Conservation (phyloP, 2,888 invertebrate species). For the Luffia ferchaultella region DNA sequence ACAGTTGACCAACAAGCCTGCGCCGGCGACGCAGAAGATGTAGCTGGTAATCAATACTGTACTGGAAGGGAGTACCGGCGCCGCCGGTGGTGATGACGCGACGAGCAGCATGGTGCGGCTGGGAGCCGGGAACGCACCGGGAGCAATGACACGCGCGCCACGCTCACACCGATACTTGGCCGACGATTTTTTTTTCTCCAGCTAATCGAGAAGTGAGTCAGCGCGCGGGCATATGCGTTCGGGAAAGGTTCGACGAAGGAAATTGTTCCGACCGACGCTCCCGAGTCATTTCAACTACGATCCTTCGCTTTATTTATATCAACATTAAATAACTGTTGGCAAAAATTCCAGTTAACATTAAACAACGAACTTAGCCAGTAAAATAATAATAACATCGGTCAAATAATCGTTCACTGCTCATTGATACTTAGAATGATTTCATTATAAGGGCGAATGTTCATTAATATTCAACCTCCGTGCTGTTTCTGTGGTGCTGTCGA, state of each 20-base stretch:
- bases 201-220: slow-evolving; percentile 38
- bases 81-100: slow-evolving; percentile 16
- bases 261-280: not conserved
- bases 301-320: too few species aligned
- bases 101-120: slow-evolving; percentile 27
- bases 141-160: slow-evolving; percentile 53
- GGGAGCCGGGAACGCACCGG: slow-evolving; percentile 36
- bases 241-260: not conserved
- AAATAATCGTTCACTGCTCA: not conserved
- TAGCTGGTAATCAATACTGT: slow-evolving; percentile 35
- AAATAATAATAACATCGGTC: too few species aligned
- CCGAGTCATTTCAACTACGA: too few species aligned
- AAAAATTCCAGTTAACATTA: too few species aligned
- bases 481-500: too few species aligned
- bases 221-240: slow-evolving; percentile 13
- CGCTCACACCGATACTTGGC: slow-evolving; percentile 39
- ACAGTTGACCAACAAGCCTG: slow-evolving; percentile 48
- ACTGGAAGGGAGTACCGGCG: slow-evolving; percentile 42
- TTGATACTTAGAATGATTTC: not conserved
- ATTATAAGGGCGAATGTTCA: not conserved
- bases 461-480: not conserved
- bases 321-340: too few species aligned
- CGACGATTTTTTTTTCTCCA: slow-evolving; percentile 35
- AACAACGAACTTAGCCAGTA: too few species aligned
- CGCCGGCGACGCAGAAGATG: slow-evolving; percentile 47